Evolutionary conservation across 1,140 invertebrate genomes (phyloP), one percentile per base, ranked within the genome.

Genomic region (Macrobrachium rosenbergii): DNA sequence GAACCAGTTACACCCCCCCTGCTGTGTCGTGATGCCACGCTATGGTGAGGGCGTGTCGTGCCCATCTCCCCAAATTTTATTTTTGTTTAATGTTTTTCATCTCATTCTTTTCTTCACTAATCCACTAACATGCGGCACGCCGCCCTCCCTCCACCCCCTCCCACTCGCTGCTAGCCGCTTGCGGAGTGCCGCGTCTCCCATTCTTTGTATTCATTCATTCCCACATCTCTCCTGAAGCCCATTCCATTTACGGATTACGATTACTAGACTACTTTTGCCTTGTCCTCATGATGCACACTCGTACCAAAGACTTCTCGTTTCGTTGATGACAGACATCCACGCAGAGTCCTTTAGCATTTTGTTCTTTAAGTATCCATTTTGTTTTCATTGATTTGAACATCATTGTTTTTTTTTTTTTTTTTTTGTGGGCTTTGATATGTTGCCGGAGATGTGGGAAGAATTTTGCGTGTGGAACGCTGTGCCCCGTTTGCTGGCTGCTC

Each of bases 1-100:
- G 63, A 43, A 77, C 16, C 63, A 58, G 16, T 63, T 67, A 76
- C 19, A 73, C 52, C 64, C 73, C 62, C 37, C 80, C 88, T 85
- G 82, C 88, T 83, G 83, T 67, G 75, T 89, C 88, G 88, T 89
- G 88, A 89, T 89, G 88, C 83, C 83, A 75, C 88, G 88, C 69
- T 63, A 59, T 63, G 87, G 87, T 78, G 64, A 76, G 79, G 87
- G 81, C 87, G 87, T 88, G 88, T 43, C 82, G 83, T 75, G 73
- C 60, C 62, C 83, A 67, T 52, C 76, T 64, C 52, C 52, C 52
- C 52, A 52, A 52, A 52, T 52, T 52, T 52, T 52, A 52, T 52
- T 52, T 52, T 52, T 52, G 52, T 52, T 10, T 52, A 52, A 52
- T 52, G 52, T 52, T 52, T 52, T 52, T 52, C 52, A 52, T 52